These are phyloP conservation scores for Zaprionus ghesquierei DNA, from an alignment of 1,140 invertebrate species.

Conservation along the genomic window DNA sequence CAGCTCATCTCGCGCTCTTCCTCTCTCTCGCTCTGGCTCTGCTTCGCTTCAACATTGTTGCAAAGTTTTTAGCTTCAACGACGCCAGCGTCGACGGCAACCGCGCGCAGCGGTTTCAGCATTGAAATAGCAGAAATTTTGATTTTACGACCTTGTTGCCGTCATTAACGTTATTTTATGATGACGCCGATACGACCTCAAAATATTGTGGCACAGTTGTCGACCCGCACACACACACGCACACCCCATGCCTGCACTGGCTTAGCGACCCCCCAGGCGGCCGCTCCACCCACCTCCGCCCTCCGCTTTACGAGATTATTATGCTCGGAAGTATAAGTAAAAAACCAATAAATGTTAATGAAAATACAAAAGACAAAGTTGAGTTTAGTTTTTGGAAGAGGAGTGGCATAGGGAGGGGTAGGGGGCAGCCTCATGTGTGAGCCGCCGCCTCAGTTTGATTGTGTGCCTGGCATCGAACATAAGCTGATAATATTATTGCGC, in stretches of 20 bases:
- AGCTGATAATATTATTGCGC: slow-evolving; percentile 81
- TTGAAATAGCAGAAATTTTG: slow-evolving; percentile 79
- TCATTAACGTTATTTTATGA: slow-evolving; percentile 82
- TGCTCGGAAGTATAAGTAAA: slow-evolving; percentile 72
- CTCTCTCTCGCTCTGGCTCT: not conserved
- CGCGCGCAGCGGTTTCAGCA: slow-evolving; percentile 64
- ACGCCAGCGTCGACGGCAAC: slow-evolving; percentile 5
- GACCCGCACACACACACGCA: not conserved
- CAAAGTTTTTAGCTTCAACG: slow-evolving; percentile 25
- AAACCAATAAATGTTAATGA: slow-evolving; percentile 82
- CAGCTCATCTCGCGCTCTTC: not conserved
- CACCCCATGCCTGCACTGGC: slow-evolving; percentile 43
- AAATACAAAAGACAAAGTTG: slow-evolving; percentile 80
- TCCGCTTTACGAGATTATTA: slow-evolving; percentile 50
- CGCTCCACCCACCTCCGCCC: no score
- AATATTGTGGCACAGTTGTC: slow-evolving; percentile 58
- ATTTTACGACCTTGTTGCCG: slow-evolving; percentile 80
- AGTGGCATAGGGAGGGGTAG: not conserved
- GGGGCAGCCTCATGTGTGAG: slow-evolving; percentile 12
- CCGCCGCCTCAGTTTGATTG: slow-evolving; percentile 5
- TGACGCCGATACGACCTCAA: slow-evolving; percentile 79
- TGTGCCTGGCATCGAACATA: slow-evolving; percentile 72
- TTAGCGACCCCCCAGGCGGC: slow-evolving; percentile 2
- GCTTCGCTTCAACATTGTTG: slow-evolving; percentile 35
- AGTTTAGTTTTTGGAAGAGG: slow-evolving; percentile 28